Base-by-base conservation (phyloP, 2,888 invertebrate species). In the Syritta pipiens region DNA sequence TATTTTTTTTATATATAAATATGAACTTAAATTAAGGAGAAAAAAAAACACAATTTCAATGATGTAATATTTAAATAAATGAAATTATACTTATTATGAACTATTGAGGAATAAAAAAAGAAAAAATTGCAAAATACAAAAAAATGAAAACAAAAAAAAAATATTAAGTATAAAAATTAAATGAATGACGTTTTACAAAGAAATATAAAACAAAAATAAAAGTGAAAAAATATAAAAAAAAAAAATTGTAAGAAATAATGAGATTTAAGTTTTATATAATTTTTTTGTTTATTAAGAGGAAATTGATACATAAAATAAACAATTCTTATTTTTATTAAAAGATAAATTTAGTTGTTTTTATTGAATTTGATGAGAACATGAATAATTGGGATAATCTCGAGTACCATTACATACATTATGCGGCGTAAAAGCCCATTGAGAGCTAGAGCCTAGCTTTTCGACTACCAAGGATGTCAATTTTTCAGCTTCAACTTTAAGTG, bases 311-410 rank as follows among this genome's bases (percentile, higher is more conserved):
- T 79, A 74, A 79, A 79, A 79, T 79, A 79, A 79, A 79, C 62
- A 68, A 79, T 79, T 79, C 79, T 79, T 79, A 79, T 79, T 79
- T 79, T 79, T 79, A 79, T 79, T 79, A 79, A 79, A 75, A 79
- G n/a, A 79, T 65, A 77, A 55, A 55, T 4, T 24, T 46, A 44
- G 32, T 57, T 19, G 12, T 49, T 74, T 46, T 57, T 55, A n/a
- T 49, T 63, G 5, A 19, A n/a, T 4, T 14, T 14, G 35, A 3
- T 30, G 10, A 4, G 10, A 4, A 5, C 4, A 3, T 14, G 6
- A 3, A n/a, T n/a, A n/a, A n/a, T n/a, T n/a, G n/a, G n/a, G n/a
- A n/a, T n/a, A n/a, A n/a, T n/a, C n/a, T n/a, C n/a, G n/a, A n/a
- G n/a, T n/a, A n/a, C n/a, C n/a, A n/a, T n/a, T n/a, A n/a, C n/a